Percentiles rank a stretch among this genome's conserved stretches.
These are phyloP conservation scores for Bimastos eiseni DNA, from an alignment of 2,888 invertebrate species.

Conservation along the genomic window DNA sequence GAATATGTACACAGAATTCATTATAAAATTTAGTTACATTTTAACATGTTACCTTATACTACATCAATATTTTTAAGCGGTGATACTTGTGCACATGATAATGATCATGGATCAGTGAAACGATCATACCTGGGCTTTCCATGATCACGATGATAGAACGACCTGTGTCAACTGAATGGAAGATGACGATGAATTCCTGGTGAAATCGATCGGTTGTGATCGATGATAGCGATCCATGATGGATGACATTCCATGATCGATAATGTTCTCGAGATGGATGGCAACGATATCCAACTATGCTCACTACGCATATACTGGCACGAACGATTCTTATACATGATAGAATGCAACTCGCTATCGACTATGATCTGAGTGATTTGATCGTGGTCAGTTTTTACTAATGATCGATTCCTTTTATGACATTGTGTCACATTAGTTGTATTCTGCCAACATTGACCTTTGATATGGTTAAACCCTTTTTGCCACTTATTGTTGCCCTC, in stretches of 20 bases:
- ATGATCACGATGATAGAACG: constrained; percentile 18
- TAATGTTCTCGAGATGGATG: background rate
- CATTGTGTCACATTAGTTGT: background rate
- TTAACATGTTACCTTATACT: background rate
- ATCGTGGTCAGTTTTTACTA: background rate
- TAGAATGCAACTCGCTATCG: background rate
- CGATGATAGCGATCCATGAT: constrained; percentile 24
- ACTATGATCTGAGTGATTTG: background rate
- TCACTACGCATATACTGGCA: background rate
- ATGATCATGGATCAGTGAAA: constrained; percentile 18
- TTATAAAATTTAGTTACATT: background rate
- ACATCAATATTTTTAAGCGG: background rate
- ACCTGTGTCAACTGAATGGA: constrained; percentile 13
- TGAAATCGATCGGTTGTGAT: constrained; percentile 15
- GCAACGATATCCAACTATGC: background rate
- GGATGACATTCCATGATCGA: constrained; percentile 22
- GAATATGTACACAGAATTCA: background rate
- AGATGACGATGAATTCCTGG: constrained; percentile 13
- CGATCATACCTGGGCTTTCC: constrained; percentile 17
- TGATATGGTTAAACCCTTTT: background rate
- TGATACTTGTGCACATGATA: background rate
- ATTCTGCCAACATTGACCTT: background rate
- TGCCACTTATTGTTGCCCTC: background rate
- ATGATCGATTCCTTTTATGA: background rate
- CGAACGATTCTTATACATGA: background rate